phyloP scores from a whole-genome alignment of 1,140 invertebrate genomes.

The Stegodyphus mimosarum region DNA sequence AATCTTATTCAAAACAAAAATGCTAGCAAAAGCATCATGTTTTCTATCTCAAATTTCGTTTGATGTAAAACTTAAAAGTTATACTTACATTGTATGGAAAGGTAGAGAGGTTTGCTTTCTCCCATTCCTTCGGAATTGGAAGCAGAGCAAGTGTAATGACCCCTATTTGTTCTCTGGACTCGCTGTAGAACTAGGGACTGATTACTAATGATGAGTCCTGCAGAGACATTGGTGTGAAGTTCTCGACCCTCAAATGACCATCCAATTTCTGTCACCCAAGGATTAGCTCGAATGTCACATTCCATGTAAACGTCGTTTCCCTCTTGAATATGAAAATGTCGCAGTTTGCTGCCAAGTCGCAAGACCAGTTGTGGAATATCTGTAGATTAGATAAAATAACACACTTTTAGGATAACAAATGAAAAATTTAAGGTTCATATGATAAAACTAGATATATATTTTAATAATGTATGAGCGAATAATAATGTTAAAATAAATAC shows the following conservation, averaged over 20 bases:
- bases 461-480: no score
- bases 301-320: constrained; percentile 73
- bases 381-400: constrained; percentile 34
- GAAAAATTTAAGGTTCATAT: no score
- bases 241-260: constrained; percentile 61
- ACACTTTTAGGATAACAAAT: not conserved
- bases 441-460: no score
- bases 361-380: constrained; percentile 64
- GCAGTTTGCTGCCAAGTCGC: constrained; percentile 64
- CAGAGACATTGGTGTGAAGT: constrained; percentile 73
- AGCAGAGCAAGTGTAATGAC: constrained; percentile 87
- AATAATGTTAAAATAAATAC: no score
- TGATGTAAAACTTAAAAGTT: not conserved
- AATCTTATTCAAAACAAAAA: no score
- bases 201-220: constrained; percentile 82
- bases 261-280: constrained; percentile 65
- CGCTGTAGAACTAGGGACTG: constrained; percentile 83
- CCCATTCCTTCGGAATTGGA: constrained; percentile 90
- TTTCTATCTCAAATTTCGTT: no score
- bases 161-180: constrained; percentile 70
- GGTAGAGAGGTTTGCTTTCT: constrained; percentile 80
- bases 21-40: no score
- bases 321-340: constrained; percentile 68
- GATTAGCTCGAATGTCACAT: constrained; percentile 73
- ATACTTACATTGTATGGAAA: constrained; percentile 90